Evolutionary conservation across 2,113 vertebrate species (phyloP).

Genomic region (Pterocles orientalis): DNA sequence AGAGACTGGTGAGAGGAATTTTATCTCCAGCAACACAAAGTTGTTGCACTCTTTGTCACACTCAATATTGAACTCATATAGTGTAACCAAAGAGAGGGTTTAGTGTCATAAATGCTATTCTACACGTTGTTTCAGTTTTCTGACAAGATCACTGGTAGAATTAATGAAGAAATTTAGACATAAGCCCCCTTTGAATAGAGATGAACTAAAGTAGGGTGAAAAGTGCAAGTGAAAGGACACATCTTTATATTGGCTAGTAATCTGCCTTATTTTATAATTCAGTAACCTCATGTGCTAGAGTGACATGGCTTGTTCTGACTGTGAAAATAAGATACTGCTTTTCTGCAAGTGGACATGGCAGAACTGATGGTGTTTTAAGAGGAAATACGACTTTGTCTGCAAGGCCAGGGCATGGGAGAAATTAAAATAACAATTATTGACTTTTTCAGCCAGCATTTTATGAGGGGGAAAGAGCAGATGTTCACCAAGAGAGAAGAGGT

Average conservation of each 20-base stretch:
- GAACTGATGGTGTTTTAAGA: constrained; percentile 12
- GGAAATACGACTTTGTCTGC: neutral
- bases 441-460: neutral
- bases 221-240: neutral
- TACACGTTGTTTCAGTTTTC: neutral
- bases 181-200: neutral
- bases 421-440: constrained; percentile 22
- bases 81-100: neutral
- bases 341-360: neutral
- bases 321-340: neutral
- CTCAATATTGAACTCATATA: neutral
- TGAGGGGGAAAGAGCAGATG: constrained; percentile 9
- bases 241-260: neutral
- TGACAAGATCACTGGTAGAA: neutral
- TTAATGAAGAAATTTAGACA: neutral
- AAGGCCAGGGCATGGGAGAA: neutral
- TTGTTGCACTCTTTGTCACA: neutral
- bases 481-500: neutral
- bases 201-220: neutral
- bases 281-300: neutral
- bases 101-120: neutral
- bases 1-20: neutral
- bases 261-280: neutral
- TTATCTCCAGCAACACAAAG: neutral
- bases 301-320: neutral